A percentile compares a stretch with the other conserved stretches of the same genome.
These are phyloP conservation scores for Taenaris catops DNA, from an alignment of 2,888 invertebrate species.

Conservation along the genomic window DNA sequence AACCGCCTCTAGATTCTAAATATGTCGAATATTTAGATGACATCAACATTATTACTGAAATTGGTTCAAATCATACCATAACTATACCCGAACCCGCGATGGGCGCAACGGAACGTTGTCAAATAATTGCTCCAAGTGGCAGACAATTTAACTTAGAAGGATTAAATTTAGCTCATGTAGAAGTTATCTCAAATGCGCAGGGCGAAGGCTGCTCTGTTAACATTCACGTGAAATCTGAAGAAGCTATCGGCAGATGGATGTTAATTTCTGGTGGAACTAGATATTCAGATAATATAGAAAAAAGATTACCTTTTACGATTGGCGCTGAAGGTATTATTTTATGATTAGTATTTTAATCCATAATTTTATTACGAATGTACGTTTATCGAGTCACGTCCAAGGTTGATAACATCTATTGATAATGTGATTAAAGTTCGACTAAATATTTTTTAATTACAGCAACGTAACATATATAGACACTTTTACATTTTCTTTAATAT, in stretches of 20 bases:
- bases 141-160: constrained; percentile 35
- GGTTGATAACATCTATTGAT: constrained; percentile 39
- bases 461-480: no score
- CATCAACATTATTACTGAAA: constrained; percentile 16
- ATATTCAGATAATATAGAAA: constrained; percentile 35
- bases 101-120: constrained; percentile 38
- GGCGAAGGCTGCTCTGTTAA: constrained; percentile 40
- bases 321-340: constrained; percentile 49
- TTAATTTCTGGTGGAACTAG: constrained; percentile 41
- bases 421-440: constrained; percentile 18
- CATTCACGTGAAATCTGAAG: constrained; percentile 34
- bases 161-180: constrained; percentile 34
- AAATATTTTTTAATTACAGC: constrained; percentile 6
- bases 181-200: constrained; percentile 28
- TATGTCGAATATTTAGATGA: constrained; percentile 16
- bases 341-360: constrained; percentile 24
- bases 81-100: constrained; percentile 25
- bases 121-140: constrained; percentile 41
- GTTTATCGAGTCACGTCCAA: constrained; percentile 53
- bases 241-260: constrained; percentile 48
- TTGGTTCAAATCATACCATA: constrained; percentile 30
- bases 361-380: constrained; percentile 26
- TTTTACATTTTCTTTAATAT: constrained; percentile 25
- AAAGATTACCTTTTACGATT: constrained; percentile 45
- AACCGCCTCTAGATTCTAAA: constrained; percentile 1